Percentiles rank a stretch among this genome's conserved stretches.
phyloP scores from a whole-genome alignment of 35 echinoderm and acorn worm species.

The Lytechinus variegatus region DNA sequence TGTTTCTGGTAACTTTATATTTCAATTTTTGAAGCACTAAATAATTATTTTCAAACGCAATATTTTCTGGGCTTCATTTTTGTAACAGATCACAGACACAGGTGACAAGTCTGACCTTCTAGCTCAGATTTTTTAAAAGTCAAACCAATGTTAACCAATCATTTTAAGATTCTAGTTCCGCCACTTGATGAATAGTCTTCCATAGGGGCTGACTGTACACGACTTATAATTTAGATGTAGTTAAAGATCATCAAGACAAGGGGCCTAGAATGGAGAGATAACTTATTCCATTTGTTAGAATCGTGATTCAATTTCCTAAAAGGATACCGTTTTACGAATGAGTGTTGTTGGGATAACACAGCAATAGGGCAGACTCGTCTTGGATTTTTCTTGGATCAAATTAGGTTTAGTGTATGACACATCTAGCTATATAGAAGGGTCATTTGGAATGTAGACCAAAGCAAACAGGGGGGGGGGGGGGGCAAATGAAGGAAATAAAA shows the following conservation, averaged over 20 bases:
- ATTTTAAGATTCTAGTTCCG: too few species aligned
- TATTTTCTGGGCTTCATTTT: too few species aligned
- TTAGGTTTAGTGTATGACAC: neutral
- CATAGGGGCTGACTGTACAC: neutral
- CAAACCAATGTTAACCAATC: too few species aligned
- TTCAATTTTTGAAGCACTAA: too few species aligned
- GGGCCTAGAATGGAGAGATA: neutral
- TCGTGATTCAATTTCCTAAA: neutral
- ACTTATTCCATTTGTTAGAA: neutral
- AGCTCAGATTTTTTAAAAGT: too few species aligned
- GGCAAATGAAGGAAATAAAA: too few species aligned
- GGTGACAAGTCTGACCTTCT: too few species aligned
- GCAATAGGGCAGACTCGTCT: neutral
- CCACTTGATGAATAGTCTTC: neutral
- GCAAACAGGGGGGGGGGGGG: too few species aligned
- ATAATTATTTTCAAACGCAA: too few species aligned
- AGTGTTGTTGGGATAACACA: neutral
- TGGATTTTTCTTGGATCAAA: neutral
- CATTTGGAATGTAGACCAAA: neutral
- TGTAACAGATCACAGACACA: too few species aligned
- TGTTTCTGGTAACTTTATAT: too few species aligned
- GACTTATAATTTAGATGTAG: neutral
- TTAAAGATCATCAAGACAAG: neutral
- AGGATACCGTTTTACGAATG: neutral
- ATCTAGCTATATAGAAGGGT: neutral